Evolutionary conservation across 2,888 invertebrate species (phyloP).

Genomic region (Eremobia ochroleuca): DNA sequence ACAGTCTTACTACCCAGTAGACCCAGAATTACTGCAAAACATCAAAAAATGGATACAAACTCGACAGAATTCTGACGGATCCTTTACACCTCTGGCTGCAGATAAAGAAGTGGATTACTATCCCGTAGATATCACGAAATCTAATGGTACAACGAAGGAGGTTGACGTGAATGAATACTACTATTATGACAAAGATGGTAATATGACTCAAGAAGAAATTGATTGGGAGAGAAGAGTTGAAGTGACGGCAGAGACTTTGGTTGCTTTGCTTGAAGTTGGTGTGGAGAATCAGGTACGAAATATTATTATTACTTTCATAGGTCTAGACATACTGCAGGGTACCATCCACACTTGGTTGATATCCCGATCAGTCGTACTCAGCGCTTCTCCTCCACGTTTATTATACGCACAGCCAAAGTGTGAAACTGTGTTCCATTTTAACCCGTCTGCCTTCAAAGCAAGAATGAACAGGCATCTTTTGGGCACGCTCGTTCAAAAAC

Average conservation of each 20-base stretch:
- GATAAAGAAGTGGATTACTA: constrained; percentile 91
- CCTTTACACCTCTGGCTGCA: constrained; percentile 91
- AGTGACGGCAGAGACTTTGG: constrained; percentile 92
- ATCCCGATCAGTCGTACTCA: not conserved
- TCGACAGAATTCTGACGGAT: constrained; percentile 91
- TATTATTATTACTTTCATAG: not conserved
- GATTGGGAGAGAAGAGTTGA: constrained; percentile 91
- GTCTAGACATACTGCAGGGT: not conserved
- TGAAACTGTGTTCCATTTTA: not conserved
- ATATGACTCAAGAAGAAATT: constrained; percentile 87
- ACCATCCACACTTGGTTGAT: not conserved
- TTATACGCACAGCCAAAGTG: not conserved
- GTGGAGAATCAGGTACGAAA: constrained; percentile 88
- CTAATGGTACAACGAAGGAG: constrained; percentile 81
- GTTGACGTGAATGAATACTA: constrained; percentile 88
- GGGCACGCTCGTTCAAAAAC: not conserved
- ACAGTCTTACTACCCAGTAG: constrained; percentile 92
- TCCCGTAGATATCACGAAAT: constrained; percentile 83
- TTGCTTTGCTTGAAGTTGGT: constrained; percentile 91
- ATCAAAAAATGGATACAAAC: constrained; percentile 92
- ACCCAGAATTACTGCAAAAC: constrained; percentile 91
- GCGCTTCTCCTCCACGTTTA: not conserved
- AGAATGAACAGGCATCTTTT: not conserved
- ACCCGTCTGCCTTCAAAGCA: not conserved
- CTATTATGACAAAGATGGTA: constrained; percentile 89